Base-by-base conservation (phyloP, 2,888 invertebrate genomes). In the Ophion costatus region DNA sequence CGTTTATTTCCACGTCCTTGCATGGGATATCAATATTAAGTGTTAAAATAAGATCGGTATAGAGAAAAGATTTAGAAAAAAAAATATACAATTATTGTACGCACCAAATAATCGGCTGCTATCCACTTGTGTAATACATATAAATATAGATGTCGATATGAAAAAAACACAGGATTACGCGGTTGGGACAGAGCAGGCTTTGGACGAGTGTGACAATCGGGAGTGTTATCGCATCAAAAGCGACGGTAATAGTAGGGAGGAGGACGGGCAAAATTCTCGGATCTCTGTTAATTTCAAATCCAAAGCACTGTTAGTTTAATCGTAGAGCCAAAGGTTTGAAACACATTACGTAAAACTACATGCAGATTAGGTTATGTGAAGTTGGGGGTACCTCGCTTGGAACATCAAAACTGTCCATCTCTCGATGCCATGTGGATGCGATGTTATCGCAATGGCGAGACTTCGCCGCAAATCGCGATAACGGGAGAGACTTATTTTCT, bases 371-470 rank as follows among this genome's bases (percentile, higher is more conserved):
- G 73, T 80, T 78, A 66, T 67, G 73, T 51, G 7, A 17, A 38
- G 59, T 56, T 7, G 1, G 17, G 45, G 22, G 45, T 75, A 84
- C 84, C 81, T 84, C 78, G 59, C 51, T 82, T 42, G 82, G 14
- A 56, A 82, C 57, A 64, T 74, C 70, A 45, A 69, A 78, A 81
- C 29, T 70, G 51, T 77, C 84, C 84, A 84, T 84, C 57, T 78
- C 74, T 83, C 80, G 75, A 63, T 66, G 81, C 74, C 78, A 75
- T 79, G 75, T 59, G 51, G 67, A 74, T 63, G n/a, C 14, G 10
- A 57, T 63, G 11, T 33, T 75, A 56, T 6, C 17, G n/a, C 57
- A 57, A 4, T 11, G 22, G 45, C 51, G 51, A 14, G 20, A 45
- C 20, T 45, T 45, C 17, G 51, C 51, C 17, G 10, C 10, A 1